Evolutionary conservation across 1,140 invertebrate species (phyloP).

Genomic region (Colletes gigas): DNA sequence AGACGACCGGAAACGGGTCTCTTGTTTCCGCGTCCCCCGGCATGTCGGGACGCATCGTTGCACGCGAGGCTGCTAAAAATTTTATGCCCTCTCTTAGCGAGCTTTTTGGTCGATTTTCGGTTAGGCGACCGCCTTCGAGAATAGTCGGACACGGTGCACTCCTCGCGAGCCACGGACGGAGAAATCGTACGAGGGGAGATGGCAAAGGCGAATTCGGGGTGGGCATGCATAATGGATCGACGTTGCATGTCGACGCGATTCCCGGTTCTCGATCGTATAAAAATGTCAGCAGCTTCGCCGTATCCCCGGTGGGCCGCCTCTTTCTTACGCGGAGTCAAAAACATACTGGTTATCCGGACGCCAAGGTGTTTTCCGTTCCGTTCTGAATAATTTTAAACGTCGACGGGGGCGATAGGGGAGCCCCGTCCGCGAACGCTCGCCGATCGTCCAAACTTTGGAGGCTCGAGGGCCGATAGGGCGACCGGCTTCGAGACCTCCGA

Average conservation of each 20-base stretch:
- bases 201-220: conserved; percentile 60
- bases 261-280: conserved; percentile 57
- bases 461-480: not conserved
- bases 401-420: conserved; percentile 12
- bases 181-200: conserved; percentile 23
- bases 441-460: conserved; percentile 15
- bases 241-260: conserved; percentile 63
- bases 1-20: too few species aligned
- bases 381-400: conserved; percentile 62
- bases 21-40: too few species aligned
- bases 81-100: conserved; percentile 5
- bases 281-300: conserved; percentile 58
- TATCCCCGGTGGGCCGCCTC: conserved; percentile 9
- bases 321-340: conserved; percentile 49
- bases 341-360: conserved; percentile 35
- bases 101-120: not conserved
- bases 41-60: not conserved
- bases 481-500: too few species aligned
- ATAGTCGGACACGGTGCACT: conserved; percentile 20
- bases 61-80: not conserved
- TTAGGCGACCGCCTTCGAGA: conserved; percentile 4
- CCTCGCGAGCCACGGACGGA: conserved; percentile 13
- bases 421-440: not conserved
- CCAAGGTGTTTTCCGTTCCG: conserved; percentile 46
- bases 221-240: conserved; percentile 63